A percentile compares a stretch with the other conserved stretches of the same genome.
These are phyloP conservation scores for Sebastes taczanowskii DNA, from an alignment of 2,797 vertebrate species.

Conservation along the genomic window DNA sequence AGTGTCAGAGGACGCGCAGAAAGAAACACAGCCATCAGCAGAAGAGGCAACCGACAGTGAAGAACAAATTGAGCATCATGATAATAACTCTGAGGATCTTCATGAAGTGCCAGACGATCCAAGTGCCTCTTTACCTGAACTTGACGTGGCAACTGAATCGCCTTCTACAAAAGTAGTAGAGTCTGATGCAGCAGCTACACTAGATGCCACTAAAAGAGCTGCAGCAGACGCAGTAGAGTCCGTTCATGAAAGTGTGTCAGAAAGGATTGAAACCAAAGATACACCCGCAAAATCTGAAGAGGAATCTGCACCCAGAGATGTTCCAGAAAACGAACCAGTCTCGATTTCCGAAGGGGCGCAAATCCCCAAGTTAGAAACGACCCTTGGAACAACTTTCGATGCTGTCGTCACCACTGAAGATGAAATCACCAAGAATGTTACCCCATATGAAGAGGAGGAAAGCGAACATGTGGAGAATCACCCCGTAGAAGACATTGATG, in stretches of 20 bases:
- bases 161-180: slow-evolving; percentile 29
- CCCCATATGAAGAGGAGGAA: slow-evolving; percentile 79
- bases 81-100: slow-evolving; percentile 28
- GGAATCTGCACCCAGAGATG: slow-evolving; percentile 64
- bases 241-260: slow-evolving; percentile 65
- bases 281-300: slow-evolving; percentile 58
- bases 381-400: slow-evolving; percentile 88
- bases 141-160: slow-evolving; percentile 43
- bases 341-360: slow-evolving; percentile 76
- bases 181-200: slow-evolving; percentile 5
- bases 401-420: slow-evolving; percentile 86
- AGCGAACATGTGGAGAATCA: slow-evolving; percentile 58
- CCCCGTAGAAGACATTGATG: slow-evolving; percentile 51
- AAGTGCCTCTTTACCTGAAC: slow-evolving; percentile 55
- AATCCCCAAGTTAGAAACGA: slow-evolving; percentile 85
- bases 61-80: slow-evolving; percentile 26
- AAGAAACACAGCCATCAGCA: slow-evolving; percentile 31
- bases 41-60: slow-evolving; percentile 24
- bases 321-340: slow-evolving; percentile 65
- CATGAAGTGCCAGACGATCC: slow-evolving; percentile 27
- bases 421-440: slow-evolving; percentile 86
- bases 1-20: slow-evolving; percentile 8
- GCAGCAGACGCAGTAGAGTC: slow-evolving; percentile 6
- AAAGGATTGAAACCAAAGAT: slow-evolving; percentile 82
- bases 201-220: slow-evolving; percentile 13